Evolutionary conservation across 2,797 vertebrate species (phyloP), one percentile per base, ranked within the genome.

Genomic region (Neosilurus hyrtlii): DNA sequence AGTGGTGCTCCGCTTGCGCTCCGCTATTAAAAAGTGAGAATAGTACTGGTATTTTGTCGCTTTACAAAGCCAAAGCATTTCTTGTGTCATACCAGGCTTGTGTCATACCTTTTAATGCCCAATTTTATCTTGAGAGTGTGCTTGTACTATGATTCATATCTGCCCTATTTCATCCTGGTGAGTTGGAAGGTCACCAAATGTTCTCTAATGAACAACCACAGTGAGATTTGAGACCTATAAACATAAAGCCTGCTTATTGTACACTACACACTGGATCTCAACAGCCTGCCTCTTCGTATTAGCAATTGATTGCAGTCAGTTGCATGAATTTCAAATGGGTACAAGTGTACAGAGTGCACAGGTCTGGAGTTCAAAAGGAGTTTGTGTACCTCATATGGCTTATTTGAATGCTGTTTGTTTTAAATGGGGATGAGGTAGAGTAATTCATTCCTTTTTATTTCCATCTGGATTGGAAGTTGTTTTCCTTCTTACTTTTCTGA

Each of bases 321-420:
- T 16, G 12, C 37, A 63, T 20, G 15, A 59, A 75, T 37, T 37
- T 59, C 37, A 4, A 59, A 35, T 63, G n/a, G 37, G 18, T 14
- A 43, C 0, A 7, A 78, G 54, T 37, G 78, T 57, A 59, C 66
- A 80, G 63, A 68, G 67, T 15, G 18, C 3, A 24, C 20, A 26
- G 22, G 51, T 61, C 22, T 24, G 16, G 37, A 62, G 54, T 52
- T 81, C 67, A 61, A 81, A 81, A 49, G 51, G 52, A 67, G 11
- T n/a, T 59, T 75, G 73, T 37, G 30, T n/a, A 35, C 63, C n/a
- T 52, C 15, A 18, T 63, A 51, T 24, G n/a, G 59, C 61, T 63
- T 26, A 78, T 65, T 77, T 77, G 59, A 22, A n/a, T 37, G 10
- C 35, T 49, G 62, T 77, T 78, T 78, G 59, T 63, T 78, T 78